These are phyloP conservation scores for Platysteira castanea DNA, from an alignment of 2,113 vertebrate genomes.

Conservation along the genomic window DNA sequence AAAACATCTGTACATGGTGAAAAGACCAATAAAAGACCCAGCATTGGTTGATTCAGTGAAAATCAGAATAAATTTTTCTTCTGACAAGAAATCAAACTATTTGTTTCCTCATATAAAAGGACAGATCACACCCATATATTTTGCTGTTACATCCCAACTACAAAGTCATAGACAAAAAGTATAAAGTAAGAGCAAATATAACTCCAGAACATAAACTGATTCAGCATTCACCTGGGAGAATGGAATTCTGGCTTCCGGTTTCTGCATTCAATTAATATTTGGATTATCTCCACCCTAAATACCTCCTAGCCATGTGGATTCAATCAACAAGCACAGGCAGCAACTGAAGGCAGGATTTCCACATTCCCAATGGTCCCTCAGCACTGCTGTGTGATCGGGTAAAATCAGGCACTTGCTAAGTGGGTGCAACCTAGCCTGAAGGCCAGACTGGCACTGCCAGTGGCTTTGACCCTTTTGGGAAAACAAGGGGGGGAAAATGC, in stretches of 20 bases:
- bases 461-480: background rate
- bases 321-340: background rate
- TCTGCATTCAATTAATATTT: background rate
- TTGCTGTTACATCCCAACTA: background rate
- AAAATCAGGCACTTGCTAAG: background rate
- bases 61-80: background rate
- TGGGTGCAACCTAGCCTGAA: background rate
- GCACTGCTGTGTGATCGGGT: background rate
- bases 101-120: background rate
- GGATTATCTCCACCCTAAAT: constrained; percentile 12
- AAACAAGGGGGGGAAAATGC: background rate
- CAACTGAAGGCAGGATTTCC: background rate
- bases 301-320: background rate
- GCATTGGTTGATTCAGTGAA: background rate
- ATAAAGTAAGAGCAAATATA: background rate
- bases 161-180: background rate
- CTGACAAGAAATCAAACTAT: background rate
- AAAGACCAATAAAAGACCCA: background rate
- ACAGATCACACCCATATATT: background rate
- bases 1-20: background rate
- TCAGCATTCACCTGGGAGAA: background rate
- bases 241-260: background rate
- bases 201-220: background rate
- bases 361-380: background rate
- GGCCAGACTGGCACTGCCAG: background rate